Evolutionary conservation across 2,888 invertebrate species (phyloP).

Genomic region (Hyppa rectilinea): DNA sequence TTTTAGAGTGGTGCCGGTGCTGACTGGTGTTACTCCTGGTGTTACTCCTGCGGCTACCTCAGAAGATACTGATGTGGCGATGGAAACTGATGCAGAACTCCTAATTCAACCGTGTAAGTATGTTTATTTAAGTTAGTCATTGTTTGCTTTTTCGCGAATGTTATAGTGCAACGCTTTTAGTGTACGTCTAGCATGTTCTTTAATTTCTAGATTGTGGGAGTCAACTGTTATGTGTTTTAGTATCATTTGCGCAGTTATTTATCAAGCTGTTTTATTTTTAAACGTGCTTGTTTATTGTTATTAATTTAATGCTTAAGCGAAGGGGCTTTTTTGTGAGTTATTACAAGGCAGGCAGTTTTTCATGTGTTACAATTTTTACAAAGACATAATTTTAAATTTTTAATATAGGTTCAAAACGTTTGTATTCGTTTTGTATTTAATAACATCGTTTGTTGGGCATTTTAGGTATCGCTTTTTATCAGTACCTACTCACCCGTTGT

Average conservation of each 20-base stretch:
- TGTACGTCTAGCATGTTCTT: neutral
- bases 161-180: neutral
- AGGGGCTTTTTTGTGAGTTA: neutral
- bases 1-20: slow-evolving; percentile 16
- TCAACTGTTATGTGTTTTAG: slow-evolving; percentile 2
- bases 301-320: slow-evolving; percentile 30
- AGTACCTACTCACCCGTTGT: neutral
- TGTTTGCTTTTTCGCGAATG: slow-evolving; percentile 28
- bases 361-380: neutral
- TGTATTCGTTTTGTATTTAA: slow-evolving; percentile 17
- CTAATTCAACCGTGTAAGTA: slow-evolving; percentile 22
- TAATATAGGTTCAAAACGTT: neutral
- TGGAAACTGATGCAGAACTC: neutral
- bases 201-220: neutral
- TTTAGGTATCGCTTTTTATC: slow-evolving; percentile 19
- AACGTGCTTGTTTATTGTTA: slow-evolving; percentile 7
- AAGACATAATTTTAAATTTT: neutral
- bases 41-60: neutral
- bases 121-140: neutral
- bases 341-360: neutral
- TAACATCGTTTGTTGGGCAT: slow-evolving; percentile 17
- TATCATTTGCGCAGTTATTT: slow-evolving; percentile 4
- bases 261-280: neutral
- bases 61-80: neutral
- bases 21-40: neutral